phyloP scores from a whole-genome alignment of 1,140 invertebrate species.

The Cheumatopsyche charites region DNA sequence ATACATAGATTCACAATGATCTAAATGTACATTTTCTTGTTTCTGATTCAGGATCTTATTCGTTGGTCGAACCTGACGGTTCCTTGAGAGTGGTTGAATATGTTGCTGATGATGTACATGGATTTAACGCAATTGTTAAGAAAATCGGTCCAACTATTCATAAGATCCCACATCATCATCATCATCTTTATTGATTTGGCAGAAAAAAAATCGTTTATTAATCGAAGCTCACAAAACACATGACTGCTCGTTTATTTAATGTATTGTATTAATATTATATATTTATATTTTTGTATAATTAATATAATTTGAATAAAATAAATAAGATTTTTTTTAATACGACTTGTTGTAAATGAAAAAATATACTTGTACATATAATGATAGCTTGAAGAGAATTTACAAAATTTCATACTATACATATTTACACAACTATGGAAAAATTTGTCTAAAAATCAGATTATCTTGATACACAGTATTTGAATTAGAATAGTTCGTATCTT shows the following conservation, averaged over 20 bases:
- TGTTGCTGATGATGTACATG: constrained; percentile 56
- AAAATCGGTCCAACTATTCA: constrained; percentile 52
- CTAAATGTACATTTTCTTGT: constrained; percentile 2
- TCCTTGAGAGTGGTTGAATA: constrained; percentile 57
- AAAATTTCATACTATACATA: no score
- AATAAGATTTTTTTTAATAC: no score
- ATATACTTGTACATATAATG: no score
- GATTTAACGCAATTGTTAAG: constrained; percentile 52
- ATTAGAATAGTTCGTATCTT: background rate
- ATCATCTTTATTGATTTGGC: constrained; percentile 24
- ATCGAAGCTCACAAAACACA: no score
- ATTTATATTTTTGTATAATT: no score
- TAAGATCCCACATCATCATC: constrained; percentile 15
- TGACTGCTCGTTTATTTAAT: background rate
- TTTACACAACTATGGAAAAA: no score
- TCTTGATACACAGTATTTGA: background rate
- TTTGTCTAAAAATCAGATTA: constrained; percentile 14
- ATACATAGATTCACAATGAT: no score
- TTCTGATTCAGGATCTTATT: constrained; percentile 54
- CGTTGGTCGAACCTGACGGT: constrained; percentile 60
- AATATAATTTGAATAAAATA: no score
- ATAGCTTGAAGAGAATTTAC: no score
- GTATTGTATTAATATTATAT: no score
- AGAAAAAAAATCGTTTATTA: no score
- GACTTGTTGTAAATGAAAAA: no score